Evolutionary conservation across 2,113 vertebrate genomes (phyloP).

Genomic region (Chaetops frenatus): DNA sequence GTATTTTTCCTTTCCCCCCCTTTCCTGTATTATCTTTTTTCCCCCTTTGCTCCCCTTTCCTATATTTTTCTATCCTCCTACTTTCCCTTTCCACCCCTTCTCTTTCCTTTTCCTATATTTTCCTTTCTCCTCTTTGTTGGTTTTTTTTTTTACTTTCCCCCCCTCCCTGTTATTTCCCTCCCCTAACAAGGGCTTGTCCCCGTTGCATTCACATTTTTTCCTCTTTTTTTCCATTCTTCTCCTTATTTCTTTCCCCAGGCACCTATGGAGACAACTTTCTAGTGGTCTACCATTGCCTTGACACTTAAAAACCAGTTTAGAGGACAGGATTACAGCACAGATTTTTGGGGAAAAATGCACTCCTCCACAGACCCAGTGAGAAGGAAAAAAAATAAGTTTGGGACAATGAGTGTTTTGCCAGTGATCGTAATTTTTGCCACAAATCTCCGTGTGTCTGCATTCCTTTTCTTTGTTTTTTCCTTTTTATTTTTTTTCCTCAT

Average conservation of each 20-base stretch:
- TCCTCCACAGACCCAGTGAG: fast-evolving
- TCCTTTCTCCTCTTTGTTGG: background rate
- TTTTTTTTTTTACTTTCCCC: background rate
- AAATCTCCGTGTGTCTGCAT: background rate
- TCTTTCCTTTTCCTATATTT: background rate
- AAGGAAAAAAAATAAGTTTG: background rate
- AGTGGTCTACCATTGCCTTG: background rate
- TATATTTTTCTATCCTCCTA: background rate
- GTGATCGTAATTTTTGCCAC: background rate
- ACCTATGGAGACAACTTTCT: fast-evolving
- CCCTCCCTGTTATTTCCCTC: background rate
- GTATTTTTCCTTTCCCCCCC: background rate
- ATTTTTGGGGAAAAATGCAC: fast-evolving
- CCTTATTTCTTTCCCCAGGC: background rate
- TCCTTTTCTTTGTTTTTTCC: background rate
- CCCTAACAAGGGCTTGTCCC: background rate
- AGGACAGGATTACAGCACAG: background rate
- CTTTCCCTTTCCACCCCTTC: background rate
- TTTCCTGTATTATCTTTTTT: background rate
- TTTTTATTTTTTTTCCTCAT: fast-evolving
- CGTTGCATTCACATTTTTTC: background rate
- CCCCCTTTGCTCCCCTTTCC: background rate
- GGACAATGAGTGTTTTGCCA: background rate
- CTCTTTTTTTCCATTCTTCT: no score
- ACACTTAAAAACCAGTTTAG: background rate